These are phyloP conservation scores for Oryzias curvinotus DNA, from an alignment of 2,113 vertebrate genomes.

Conservation along the genomic window DNA sequence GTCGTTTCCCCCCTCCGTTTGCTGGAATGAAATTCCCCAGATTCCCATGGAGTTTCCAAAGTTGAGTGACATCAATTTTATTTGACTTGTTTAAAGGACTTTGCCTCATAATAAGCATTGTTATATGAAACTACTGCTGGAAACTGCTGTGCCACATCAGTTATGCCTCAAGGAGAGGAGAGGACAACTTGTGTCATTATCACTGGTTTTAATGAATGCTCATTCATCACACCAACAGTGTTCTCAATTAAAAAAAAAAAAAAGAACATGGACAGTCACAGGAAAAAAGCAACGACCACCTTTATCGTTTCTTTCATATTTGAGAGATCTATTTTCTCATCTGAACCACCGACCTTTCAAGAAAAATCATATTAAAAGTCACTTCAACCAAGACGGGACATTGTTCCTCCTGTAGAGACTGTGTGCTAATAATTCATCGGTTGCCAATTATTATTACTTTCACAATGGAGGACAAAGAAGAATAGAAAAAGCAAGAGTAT, in stretches of 20 bases:
- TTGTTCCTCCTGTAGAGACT: conserved; percentile 54
- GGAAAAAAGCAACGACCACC: conserved; percentile 23
- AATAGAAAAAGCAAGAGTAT: conserved; percentile 46
- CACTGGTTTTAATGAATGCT: conserved; percentile 59
- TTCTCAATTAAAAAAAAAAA: conserved; percentile 44
- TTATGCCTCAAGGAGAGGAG: conserved; percentile 70
- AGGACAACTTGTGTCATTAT: conserved; percentile 72
- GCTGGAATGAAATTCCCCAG: conserved; percentile 81
- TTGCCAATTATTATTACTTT: conserved; percentile 69
- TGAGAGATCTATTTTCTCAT: conserved; percentile 54
- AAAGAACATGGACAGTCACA: conserved; percentile 51
- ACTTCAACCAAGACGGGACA: conserved; percentile 48
- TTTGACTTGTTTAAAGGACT: conserved; percentile 78
- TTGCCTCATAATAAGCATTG: conserved; percentile 70
- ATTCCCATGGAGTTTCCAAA: conserved; percentile 71
- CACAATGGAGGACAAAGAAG: conserved; percentile 48
- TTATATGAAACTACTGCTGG: conserved; percentile 66
- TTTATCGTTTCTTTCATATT: conserved; percentile 50
- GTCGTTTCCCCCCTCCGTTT: conserved; percentile 84
- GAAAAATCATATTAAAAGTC: conserved; percentile 63
- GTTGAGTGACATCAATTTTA: conserved; percentile 77
- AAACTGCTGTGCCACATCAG: conserved; percentile 59
- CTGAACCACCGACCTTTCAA: conserved; percentile 62
- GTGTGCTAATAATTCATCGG: conserved; percentile 73
- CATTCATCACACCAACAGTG: conserved; percentile 68